Evolutionary conservation across 2,113 vertebrate species (phyloP), one percentile per base, ranked within the genome.

Genomic region (Romanogobio albipinnatus): DNA sequence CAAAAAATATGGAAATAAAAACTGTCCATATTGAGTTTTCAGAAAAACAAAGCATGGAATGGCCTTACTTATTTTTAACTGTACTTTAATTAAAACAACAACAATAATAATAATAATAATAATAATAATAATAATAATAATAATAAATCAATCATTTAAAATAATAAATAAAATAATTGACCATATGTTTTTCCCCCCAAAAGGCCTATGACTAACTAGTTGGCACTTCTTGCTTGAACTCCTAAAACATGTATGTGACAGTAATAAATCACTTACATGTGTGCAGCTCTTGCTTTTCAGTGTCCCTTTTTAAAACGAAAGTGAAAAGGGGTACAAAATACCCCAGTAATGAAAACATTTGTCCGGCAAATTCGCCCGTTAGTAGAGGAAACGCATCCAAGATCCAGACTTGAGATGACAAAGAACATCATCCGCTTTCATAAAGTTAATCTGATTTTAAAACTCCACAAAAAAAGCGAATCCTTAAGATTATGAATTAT

Each of bases 291-390:
- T 89, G 86, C 58, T 79, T 89, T 78, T 77, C 84, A 62, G 85
- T 59, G 73, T 85, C 87, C 59, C 90, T 93, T 90, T 93, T 90
- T 89, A 89, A 88, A 89, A 90, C 87, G 84, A 91, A 89, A 1
- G 80, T 87, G 88, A 92, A 78, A 68, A 94, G 92, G 49, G 90
- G 89, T 2, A 91, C 62, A 14, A 93, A 90, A 85, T 76, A 84
- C 86, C 84, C 90, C 89, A 94, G 89, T 51, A 93, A 2, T 3
- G 90, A 87, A 90, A 91, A 91, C 89, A 95, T 86, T 29, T 87
- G 87, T 89, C 89, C 84, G 22, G 78, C 58, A 19, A 43, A 76
- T 14, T 62, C 4, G 85, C 71, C 84, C 88, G 84, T 56, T 87
- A 87, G 24, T 87, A 39, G 62, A 90, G 66, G 51, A 89, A 90